phyloP scores from a whole-genome alignment of 2,113 vertebrate genomes.

The Mastomys coucha region DNA sequence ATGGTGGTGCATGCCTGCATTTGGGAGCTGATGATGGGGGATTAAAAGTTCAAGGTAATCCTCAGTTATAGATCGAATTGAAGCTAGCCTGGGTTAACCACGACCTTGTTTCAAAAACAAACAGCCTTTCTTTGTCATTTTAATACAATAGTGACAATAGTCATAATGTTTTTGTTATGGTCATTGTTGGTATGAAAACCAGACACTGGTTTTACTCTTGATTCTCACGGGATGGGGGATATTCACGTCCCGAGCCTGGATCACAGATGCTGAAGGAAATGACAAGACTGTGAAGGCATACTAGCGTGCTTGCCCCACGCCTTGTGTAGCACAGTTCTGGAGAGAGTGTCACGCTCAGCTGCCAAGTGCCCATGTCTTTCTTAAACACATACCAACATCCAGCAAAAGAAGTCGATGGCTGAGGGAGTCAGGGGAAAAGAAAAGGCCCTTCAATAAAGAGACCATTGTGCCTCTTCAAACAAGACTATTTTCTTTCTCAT shows the following conservation, averaged over 20 bases:
- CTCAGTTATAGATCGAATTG: not conserved
- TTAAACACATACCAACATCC: not conserved
- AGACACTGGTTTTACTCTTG: not conserved
- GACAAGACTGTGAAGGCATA: not conserved
- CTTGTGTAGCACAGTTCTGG: not conserved
- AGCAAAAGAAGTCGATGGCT: slow-evolving; percentile 16
- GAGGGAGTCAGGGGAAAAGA: not conserved
- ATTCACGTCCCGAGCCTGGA: not conserved
- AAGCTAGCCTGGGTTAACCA: not conserved
- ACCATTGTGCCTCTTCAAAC: slow-evolving; percentile 68
- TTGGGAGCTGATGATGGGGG: not conserved
- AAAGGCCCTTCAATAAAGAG: slow-evolving; percentile 62
- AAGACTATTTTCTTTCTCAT: slow-evolving; percentile 42
- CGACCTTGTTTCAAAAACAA: not conserved
- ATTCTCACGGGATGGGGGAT: rapidly evolving
- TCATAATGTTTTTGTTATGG: too few species aligned
- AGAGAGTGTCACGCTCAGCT: not conserved
- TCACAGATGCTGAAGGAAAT: not conserved
- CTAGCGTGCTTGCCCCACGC: not conserved
- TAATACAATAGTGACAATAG: not conserved
- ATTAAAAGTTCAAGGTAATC: not conserved
- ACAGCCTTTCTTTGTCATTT: not conserved
- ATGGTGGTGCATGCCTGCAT: not conserved
- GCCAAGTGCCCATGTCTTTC: not conserved
- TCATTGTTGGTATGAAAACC: not conserved